Percentiles rank a stretch among this genome's conserved stretches.
phyloP scores from a whole-genome alignment of 2,888 invertebrate genomes.

The Caradrina kadenii region DNA sequence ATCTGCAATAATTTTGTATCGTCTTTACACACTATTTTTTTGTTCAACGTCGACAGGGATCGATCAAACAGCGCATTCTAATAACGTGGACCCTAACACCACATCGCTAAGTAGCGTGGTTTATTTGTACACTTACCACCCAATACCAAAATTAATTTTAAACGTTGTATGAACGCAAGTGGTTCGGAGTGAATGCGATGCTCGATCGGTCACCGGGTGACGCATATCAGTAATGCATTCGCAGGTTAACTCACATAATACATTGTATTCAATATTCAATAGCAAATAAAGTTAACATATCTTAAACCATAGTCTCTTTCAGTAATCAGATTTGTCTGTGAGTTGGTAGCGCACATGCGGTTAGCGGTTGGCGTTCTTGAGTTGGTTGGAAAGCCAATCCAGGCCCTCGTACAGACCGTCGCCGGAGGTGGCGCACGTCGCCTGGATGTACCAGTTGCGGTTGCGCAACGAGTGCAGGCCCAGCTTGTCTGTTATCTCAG shows the following conservation, averaged over 20 bases:
- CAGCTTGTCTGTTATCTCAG: conserved; percentile 99
- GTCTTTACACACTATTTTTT: conserved; percentile 88
- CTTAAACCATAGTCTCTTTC: conserved; percentile 91
- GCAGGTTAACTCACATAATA: conserved; percentile 89
- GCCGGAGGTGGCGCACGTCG: conserved; percentile 99
- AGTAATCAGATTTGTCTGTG: conserved; percentile 86
- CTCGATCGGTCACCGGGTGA: conserved; percentile 84
- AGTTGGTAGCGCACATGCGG: conserved; percentile 81
- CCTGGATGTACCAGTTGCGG: conserved; percentile 99
- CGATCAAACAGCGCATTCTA: conserved; percentile 82
- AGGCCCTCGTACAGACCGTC: conserved; percentile 99
- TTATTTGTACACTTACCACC: conserved; percentile 70
- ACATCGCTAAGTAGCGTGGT: conserved; percentile 70
- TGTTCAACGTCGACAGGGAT: conserved; percentile 87
- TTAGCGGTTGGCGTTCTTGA: conserved; percentile 99
- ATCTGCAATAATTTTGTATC: conserved; percentile 85
- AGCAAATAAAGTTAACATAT: conserved; percentile 91
- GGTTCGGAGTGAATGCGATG: conserved; percentile 71
- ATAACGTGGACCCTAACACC: conserved; percentile 73
- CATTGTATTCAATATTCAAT: conserved; percentile 89
- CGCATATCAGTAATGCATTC: conserved; percentile 85
- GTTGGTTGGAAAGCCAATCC: conserved; percentile 99
- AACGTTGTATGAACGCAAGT: conserved; percentile 61
- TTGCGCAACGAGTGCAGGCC: conserved; percentile 99
- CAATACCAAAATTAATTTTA: conserved; percentile 63